Evolutionary conservation across 2,797 vertebrate genomes (phyloP).

Genomic region (Esox masquinongy): DNA sequence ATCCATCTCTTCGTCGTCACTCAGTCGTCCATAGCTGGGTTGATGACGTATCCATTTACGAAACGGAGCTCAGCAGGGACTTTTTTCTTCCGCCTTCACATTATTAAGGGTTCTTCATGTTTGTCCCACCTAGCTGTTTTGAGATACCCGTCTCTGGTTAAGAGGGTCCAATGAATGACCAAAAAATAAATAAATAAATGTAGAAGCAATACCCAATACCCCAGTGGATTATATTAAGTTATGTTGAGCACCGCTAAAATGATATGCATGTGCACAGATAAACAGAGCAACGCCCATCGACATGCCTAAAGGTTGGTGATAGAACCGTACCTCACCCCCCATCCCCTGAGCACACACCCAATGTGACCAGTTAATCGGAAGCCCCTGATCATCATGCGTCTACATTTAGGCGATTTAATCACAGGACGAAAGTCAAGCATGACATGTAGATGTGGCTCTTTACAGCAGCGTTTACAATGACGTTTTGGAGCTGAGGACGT

Average conservation of each 20-base stretch:
- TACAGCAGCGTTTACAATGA: slow-evolving; percentile 35
- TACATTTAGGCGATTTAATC: background rate
- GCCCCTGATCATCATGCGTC: background rate
- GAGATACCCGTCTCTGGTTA: no score
- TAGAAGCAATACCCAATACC: no score
- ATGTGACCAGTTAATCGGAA: background rate
- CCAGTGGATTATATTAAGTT: background rate
- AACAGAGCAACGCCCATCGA: background rate
- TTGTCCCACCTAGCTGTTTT: no score
- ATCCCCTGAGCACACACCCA: no score
- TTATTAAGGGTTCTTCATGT: no score
- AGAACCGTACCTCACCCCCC: background rate
- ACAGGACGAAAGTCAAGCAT: slow-evolving; percentile 4
- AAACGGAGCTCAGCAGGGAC: no score
- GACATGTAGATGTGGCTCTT: slow-evolving; percentile 28
- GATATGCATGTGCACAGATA: background rate
- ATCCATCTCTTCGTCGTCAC: no score
- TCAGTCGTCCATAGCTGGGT: no score
- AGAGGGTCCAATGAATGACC: no score
- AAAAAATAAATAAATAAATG: background rate
- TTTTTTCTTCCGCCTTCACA: no score
- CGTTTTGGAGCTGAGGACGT: slow-evolving; percentile 43
- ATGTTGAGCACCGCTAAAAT: background rate
- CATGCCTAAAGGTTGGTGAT: background rate
- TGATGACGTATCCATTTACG: no score